A percentile compares a stretch with the other conserved stretches of the same genome.
These are phyloP conservation scores for Melanostoma mellinum DNA, from an alignment of 2,888 invertebrate genomes.

Conservation along the genomic window DNA sequence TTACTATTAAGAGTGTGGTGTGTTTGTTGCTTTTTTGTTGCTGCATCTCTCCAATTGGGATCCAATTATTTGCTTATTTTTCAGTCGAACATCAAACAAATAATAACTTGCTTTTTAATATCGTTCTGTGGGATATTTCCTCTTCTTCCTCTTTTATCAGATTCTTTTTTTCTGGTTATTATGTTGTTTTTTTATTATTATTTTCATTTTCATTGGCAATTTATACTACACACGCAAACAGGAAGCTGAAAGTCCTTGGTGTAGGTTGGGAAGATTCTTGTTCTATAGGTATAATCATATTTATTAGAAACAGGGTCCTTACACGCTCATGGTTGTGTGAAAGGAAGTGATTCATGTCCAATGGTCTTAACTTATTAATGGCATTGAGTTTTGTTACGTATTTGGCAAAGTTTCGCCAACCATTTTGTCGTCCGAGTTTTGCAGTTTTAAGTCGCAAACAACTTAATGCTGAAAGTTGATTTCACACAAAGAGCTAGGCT, in stretches of 20 bases:
- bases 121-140: conserved; percentile 27
- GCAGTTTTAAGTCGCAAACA: no score
- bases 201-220: no score
- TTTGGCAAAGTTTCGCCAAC: conserved; percentile 25
- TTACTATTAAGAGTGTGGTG: conserved; percentile 27
- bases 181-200: not conserved
- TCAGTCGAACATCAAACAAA: conserved; percentile 72
- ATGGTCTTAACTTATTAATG: conserved; percentile 30
- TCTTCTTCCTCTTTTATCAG: not conserved
- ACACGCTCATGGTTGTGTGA: not conserved
- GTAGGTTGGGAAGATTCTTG: not conserved
- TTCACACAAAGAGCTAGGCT: no score
- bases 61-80: conserved; percentile 72
- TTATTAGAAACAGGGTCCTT: conserved; percentile 35
- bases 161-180: not conserved
- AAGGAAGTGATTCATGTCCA: conserved; percentile 27
- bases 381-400: conserved; percentile 22
- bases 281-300: conserved; percentile 5
- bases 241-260: no score
- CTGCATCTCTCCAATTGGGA: conserved; percentile 62
- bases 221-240: no score
- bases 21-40: conserved; percentile 48
- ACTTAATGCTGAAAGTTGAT: no score
- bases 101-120: conserved; percentile 61
- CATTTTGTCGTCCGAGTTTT: no score